Percentiles rank a stretch among this genome's conserved stretches.
Conservation (phyloP, 2,797 vertebrate species). For the Synanceia verrucosa region DNA sequence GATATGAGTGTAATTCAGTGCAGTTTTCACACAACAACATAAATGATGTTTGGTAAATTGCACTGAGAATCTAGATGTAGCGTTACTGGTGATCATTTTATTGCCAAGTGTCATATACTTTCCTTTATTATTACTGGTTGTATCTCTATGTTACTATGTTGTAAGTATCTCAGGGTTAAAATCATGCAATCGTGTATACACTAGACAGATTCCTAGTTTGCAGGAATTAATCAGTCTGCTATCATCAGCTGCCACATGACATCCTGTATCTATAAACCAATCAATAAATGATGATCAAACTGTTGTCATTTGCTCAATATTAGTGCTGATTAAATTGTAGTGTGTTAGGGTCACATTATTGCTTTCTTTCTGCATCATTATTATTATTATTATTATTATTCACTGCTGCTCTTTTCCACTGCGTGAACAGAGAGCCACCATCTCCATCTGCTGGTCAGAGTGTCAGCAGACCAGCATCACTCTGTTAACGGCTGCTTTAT, state of each 20-base stretch:
- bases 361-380: too few species aligned
- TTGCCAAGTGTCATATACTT: conserved; percentile 26
- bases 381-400: neutral
- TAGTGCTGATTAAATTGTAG: neutral
- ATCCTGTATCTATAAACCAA: conserved; percentile 27
- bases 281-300: conserved; percentile 33
- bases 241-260: neutral
- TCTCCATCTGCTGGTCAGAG: conserved; percentile 63
- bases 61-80: conserved; percentile 58
- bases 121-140: conserved; percentile 39
- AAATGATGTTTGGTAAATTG: conserved; percentile 14
- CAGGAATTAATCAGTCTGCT: conserved; percentile 26
- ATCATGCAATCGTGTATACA: conserved; percentile 27
- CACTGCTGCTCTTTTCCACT: too few species aligned
- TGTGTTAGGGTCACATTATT: neutral
- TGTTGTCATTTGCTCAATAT: conserved; percentile 14
- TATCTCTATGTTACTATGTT: conserved; percentile 60
- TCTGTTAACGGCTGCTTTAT: neutral
- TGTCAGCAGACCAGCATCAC: neutral
- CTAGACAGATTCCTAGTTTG: conserved; percentile 12
- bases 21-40: conserved; percentile 9
- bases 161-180: conserved; percentile 76
- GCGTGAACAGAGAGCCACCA: conserved; percentile 32
- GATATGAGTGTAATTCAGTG: conserved; percentile 15
- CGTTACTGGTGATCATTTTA: conserved; percentile 25